phyloP scores from a whole-genome alignment of 2,888 invertebrate genomes.

The Sipha maydis region DNA sequence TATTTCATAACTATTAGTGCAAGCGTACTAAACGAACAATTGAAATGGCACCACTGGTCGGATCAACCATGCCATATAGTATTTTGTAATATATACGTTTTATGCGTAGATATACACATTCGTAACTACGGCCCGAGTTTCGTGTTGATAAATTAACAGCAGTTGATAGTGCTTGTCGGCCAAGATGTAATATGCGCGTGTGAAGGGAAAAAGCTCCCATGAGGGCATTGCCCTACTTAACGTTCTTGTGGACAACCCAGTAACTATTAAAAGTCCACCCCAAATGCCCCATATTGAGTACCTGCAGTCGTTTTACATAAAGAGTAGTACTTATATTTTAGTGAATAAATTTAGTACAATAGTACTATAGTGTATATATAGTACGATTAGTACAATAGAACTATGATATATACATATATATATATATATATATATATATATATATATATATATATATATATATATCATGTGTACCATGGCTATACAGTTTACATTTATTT shows the following conservation, averaged over 20 bases:
- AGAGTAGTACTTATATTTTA: no score
- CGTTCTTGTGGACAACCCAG: not conserved
- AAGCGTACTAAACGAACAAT: no score
- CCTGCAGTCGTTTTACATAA: not conserved
- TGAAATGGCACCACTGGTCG: no score
- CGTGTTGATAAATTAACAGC: constrained; percentile 16
- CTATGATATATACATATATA: no score
- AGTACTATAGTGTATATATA: no score
- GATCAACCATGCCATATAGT: no score
- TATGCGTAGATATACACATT: not conserved
- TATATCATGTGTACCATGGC: no score
- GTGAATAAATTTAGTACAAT: no score
- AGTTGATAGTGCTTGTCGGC: not conserved
- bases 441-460: no score
- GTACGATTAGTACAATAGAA: no score
- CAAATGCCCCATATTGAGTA: not conserved
- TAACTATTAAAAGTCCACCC: not conserved
- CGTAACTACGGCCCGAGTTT: not conserved
- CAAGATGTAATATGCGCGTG: not conserved
- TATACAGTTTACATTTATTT: not conserved
- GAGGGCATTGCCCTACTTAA: constrained; percentile 5
- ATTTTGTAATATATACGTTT: not conserved
- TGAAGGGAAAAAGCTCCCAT: not conserved
- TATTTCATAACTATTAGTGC: no score
- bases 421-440: no score